Evolutionary conservation across 2,888 invertebrate species (phyloP), one percentile per base, ranked within the genome.

Genomic region (Choreutis nemorana): DNA sequence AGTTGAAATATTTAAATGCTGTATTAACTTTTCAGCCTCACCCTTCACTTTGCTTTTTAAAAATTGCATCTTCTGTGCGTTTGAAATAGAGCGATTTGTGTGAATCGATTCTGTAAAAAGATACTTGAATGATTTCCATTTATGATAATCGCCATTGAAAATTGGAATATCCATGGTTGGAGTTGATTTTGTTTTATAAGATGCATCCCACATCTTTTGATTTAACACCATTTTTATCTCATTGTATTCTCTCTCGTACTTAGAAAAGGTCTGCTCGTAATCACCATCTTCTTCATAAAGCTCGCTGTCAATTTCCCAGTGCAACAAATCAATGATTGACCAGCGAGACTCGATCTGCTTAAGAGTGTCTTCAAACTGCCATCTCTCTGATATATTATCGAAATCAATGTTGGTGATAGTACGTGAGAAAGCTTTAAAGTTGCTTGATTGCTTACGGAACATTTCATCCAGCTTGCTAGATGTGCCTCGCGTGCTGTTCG

Each of bases 181-280:
- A 6, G 18, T 18, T 6, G 18, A 18, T 8, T 18, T 18, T 18
- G 4, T 8, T 6, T 18, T 6, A 18, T 18, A 7, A 4, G 18
- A 18, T 6, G 4, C 7, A 7, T 18, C 7, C 18, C 18, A 18
- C 4, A 18, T 18, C 7, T 18, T 18, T 6, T 18, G 8, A 6
- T 18, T 4, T 8, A 18, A 18, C 7, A 7, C 7, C 18, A 6
- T 18, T 18, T 8, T 18, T 6, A 18, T 18, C 5, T 8, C 7
- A 7, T 18, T 8, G 18, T 18, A 18, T 6, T 6, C 7, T 18
- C 7, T 18, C 7, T 18, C 18, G 5, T 6, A 6, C 4, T 6
- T 18, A 18, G 4, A 4, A 18, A 18, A 18, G 4, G 4, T 18
- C 7, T 18, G 18, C 7, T 18, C 7, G 18, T 18, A 18, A 41